phyloP scores from a whole-genome alignment of 2,888 invertebrate genomes.

The Philaethria dido region DNA sequence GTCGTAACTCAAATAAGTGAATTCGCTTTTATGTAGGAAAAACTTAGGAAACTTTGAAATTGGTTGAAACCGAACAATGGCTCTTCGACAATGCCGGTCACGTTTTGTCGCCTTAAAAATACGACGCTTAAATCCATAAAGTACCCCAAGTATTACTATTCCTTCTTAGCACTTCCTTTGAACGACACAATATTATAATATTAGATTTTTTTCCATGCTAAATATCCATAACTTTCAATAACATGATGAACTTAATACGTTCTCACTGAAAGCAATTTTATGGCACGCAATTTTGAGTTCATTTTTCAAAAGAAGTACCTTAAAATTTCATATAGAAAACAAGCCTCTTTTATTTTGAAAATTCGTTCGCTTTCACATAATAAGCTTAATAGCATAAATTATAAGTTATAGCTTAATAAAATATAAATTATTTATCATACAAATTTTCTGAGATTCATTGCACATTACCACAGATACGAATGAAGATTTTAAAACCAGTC shows the following conservation, averaged over 20 bases:
- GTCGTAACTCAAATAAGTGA: conserved; percentile 76
- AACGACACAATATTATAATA: conserved; percentile 70
- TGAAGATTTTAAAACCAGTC: not conserved
- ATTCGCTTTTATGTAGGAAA: conserved; percentile 71
- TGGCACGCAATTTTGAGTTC: too few relatives aligned
- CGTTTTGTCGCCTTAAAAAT: conserved; percentile 81
- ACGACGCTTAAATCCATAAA: conserved; percentile 79
- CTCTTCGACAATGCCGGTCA: conserved; percentile 67
- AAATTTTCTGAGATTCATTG: too few relatives aligned
- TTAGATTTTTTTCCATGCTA: conserved; percentile 54
- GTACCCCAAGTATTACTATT: conserved; percentile 77
- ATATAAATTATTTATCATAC: too few relatives aligned
- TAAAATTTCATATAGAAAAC: too few relatives aligned
- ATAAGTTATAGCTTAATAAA: too few relatives aligned
- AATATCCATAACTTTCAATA: conserved; percentile 31
- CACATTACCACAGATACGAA: too few relatives aligned
- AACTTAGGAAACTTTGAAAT: conserved; percentile 60
- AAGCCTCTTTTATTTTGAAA: too few relatives aligned
- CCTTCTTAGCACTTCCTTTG: conserved; percentile 71
- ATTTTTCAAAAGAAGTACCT: too few relatives aligned
- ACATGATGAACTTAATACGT: not conserved
- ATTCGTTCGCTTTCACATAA: too few relatives aligned
- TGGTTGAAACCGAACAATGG: conserved; percentile 76
- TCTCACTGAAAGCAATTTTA: not conserved
- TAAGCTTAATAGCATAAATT: too few relatives aligned